Percentiles rank a stretch among this genome's conserved stretches.
These are phyloP conservation scores for Kryptolebias ocellatus DNA, from an alignment of 2,797 vertebrate genomes.

Conservation along the genomic window DNA sequence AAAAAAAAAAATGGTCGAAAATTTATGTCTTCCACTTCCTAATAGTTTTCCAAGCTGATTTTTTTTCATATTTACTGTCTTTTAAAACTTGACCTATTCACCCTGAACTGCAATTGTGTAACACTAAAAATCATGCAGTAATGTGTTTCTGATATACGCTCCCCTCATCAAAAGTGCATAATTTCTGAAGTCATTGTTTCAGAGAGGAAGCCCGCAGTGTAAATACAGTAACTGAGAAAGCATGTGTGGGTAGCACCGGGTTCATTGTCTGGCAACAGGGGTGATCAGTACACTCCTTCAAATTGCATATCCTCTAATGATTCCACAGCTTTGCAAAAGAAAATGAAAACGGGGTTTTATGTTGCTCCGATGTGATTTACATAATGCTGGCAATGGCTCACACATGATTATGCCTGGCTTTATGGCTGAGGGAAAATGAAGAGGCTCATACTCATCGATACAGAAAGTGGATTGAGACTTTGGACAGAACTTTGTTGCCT, in stretches of 20 bases:
- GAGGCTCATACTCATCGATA: slow-evolving; percentile 67
- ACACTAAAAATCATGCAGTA: slow-evolving; percentile 79
- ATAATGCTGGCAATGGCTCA: slow-evolving; percentile 78
- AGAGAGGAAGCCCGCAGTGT: slow-evolving; percentile 92
- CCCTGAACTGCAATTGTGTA: slow-evolving; percentile 80
- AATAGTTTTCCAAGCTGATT: slow-evolving; percentile 86
- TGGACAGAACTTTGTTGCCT: slow-evolving; percentile 74
- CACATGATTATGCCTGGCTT: slow-evolving; percentile 80
- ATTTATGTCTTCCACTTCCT: slow-evolving; percentile 89
- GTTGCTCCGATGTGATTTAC: slow-evolving; percentile 77
- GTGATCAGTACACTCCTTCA: slow-evolving; percentile 75
- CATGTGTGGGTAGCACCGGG: slow-evolving; percentile 86
- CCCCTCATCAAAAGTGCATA: slow-evolving; percentile 70
- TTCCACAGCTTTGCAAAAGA: slow-evolving; percentile 77
- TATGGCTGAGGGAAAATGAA: slow-evolving; percentile 75
- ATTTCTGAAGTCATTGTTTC: slow-evolving; percentile 94
- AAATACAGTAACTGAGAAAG: slow-evolving; percentile 96
- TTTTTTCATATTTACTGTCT: slow-evolving; percentile 75
- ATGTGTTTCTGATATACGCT: slow-evolving; percentile 67
- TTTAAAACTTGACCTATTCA: slow-evolving; percentile 80
- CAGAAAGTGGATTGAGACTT: slow-evolving; percentile 74
- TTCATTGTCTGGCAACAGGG: slow-evolving; percentile 73
- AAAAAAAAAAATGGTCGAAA: slow-evolving; percentile 72
- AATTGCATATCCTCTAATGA: slow-evolving; percentile 80
- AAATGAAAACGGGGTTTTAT: slow-evolving; percentile 83